Percentiles rank a stretch among this genome's conserved stretches.
phyloP scores from a whole-genome alignment of 30 jellyfish, hydroid and myxozoan species.

The Aurelia aurita complex sp. Pacific region DNA sequence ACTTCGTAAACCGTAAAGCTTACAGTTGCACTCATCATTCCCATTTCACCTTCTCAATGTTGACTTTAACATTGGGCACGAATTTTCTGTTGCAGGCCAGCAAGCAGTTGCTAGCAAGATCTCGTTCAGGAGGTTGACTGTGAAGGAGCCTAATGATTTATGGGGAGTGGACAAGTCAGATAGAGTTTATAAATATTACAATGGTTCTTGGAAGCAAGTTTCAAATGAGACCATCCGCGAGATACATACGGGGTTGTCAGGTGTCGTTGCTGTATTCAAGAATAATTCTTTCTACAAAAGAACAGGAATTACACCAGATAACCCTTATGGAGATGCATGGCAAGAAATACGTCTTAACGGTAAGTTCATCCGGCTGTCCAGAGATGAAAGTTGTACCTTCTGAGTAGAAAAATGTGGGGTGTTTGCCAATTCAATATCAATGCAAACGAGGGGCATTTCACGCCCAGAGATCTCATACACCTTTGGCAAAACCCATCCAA shows the following conservation, averaged over 20 bases:
- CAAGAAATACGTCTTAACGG: constrained; percentile 3
- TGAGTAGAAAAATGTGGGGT: no score
- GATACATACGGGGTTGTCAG: constrained; percentile 31
- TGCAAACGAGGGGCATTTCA: no score
- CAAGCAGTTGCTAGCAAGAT: constrained; percentile 36
- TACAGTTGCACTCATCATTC: background rate
- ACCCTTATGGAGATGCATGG: constrained; percentile 39
- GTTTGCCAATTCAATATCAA: no score
- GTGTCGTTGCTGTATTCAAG: constrained; percentile 31
- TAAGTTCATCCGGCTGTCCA: background rate
- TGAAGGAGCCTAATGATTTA: constrained; percentile 12
- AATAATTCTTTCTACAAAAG: constrained; percentile 22
- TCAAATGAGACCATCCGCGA: constrained; percentile 28
- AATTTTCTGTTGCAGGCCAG: constrained; percentile 15
- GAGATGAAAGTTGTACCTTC: no score
- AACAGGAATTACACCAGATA: constrained; percentile 18
- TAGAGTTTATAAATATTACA: constrained; percentile 11
- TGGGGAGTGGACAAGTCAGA: constrained; percentile 49
- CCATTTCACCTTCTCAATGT: background rate
- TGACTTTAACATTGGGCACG: background rate
- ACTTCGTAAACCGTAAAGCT: no score
- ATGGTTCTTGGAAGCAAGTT: constrained; percentile 36
- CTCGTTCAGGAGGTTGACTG: constrained; percentile 17
- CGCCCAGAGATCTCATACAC: no score
- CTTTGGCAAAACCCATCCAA: no score